A percentile compares a stretch with the other conserved stretches of the same genome.
Conservation (phyloP, 1,140 invertebrate species). For the Pararge aegeria region DNA sequence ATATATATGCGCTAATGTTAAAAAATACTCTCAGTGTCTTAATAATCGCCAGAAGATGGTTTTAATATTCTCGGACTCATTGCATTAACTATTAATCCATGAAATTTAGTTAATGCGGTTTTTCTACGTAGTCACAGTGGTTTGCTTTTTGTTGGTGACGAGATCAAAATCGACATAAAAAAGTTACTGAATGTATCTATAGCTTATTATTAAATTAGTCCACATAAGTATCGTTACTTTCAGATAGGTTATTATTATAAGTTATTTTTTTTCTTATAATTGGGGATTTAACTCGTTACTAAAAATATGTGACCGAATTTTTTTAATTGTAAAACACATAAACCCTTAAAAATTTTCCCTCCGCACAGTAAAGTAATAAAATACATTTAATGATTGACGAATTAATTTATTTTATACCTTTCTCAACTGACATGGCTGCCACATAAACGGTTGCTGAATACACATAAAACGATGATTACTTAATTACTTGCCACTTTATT, state of each 20-base stretch:
- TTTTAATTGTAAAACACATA: neutral
- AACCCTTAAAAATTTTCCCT: neutral
- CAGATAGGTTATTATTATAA: neutral
- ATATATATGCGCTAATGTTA: no score
- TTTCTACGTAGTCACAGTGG: no score
- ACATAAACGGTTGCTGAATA: neutral
- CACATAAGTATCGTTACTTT: neutral
- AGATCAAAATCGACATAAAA: no score
- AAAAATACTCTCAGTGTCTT: no score
- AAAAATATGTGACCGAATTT: neutral
- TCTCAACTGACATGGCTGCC: neutral
- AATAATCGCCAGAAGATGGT: no score
- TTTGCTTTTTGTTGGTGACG: no score
- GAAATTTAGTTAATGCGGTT: no score
- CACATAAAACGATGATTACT: conserved; percentile 4
- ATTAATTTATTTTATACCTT: neutral
- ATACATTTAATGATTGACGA: neutral
- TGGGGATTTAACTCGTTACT: neutral
- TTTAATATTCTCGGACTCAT: no score
- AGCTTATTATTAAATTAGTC: no score
- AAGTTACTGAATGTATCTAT: no score
- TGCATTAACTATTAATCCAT: no score
- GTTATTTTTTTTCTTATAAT: neutral
- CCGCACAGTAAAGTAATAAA: neutral
- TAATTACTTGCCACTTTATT: conserved; percentile 10